A percentile compares a stretch with the other conserved stretches of the same genome.
These are phyloP conservation scores for Muscina levida DNA, from an alignment of 2,888 invertebrate genomes.

Conservation along the genomic window DNA sequence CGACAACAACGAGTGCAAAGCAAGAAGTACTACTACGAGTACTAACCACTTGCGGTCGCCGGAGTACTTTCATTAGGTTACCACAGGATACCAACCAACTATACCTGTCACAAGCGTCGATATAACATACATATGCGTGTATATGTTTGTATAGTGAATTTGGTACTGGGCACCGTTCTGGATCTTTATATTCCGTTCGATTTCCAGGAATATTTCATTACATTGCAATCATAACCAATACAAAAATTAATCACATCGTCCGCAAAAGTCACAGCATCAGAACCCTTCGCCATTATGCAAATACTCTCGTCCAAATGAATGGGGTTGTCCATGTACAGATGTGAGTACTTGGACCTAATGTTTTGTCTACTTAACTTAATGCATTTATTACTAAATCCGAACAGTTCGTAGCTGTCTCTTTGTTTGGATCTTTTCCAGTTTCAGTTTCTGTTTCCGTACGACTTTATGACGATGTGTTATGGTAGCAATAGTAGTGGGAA, in stretches of 20 bases:
- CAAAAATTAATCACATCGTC: constrained; percentile 44
- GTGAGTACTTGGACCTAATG: no score
- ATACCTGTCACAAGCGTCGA: constrained; percentile 6
- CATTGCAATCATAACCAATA: constrained; percentile 68
- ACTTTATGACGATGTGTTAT: constrained; percentile 13
- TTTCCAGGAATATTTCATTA: constrained; percentile 78
- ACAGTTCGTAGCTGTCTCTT: constrained; percentile 16
- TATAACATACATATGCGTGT: no score
- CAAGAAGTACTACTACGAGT: constrained; percentile 7
- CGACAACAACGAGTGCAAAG: neutral
- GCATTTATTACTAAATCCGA: constrained; percentile 29
- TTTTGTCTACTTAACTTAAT: no score
- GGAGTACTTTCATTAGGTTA: constrained; percentile 27
- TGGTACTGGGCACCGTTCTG: constrained; percentile 2
- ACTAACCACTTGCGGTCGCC: constrained; percentile 62
- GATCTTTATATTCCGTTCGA: constrained; percentile 46
- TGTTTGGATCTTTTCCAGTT: constrained; percentile 22
- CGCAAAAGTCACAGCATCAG: constrained; percentile 25
- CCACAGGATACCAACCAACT: constrained; percentile 14
- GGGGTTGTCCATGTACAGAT: no score
- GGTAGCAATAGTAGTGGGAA: constrained; percentile 63
- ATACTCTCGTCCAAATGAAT: neutral
- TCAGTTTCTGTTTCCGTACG: constrained; percentile 24
- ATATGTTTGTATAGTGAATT: neutral
- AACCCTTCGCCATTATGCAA: constrained; percentile 34